Percentiles rank a stretch among this genome's conserved stretches.
Conservation (phyloP, 2,113 vertebrate genomes). For the Alouatta palliata region DNA sequence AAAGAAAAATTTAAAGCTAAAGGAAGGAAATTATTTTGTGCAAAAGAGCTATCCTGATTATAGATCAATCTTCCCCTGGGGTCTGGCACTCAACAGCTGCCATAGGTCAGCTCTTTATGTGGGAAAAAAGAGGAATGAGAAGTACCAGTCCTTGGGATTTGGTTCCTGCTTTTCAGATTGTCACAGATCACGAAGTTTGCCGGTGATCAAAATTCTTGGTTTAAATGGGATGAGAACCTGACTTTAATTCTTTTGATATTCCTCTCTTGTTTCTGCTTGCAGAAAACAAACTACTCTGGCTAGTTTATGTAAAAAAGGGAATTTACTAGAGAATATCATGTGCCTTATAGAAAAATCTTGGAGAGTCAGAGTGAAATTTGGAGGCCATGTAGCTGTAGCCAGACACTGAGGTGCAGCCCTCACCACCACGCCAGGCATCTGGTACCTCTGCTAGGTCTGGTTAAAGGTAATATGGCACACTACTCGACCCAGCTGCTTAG, state of each 20-base stretch:
- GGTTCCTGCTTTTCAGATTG: conserved; percentile 56
- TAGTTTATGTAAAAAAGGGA: neutral
- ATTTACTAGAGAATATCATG: neutral
- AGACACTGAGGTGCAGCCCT: neutral
- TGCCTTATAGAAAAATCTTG: neutral
- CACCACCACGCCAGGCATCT: too few relatives aligned
- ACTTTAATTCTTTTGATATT: neutral
- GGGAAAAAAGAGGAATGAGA: conserved; percentile 54
- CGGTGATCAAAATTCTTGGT: neutral
- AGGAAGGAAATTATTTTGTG: conserved; percentile 65
- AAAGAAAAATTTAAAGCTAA: conserved; percentile 12
- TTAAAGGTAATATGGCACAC: neutral
- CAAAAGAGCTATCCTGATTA: conserved; percentile 25
- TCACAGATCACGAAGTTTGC: neutral
- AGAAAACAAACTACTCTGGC: neutral
- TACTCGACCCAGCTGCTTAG: neutral
- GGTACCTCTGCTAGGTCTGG: neutral
- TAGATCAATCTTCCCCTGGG: conserved; percentile 39
- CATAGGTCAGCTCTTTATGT: neutral
- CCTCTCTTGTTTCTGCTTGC: neutral
- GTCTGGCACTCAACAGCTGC: conserved; percentile 62
- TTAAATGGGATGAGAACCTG: conserved; percentile 7
- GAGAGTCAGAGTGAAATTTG: neutral
- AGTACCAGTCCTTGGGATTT: conserved; percentile 46
- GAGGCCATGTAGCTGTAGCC: neutral